These are phyloP conservation scores for Lathronympha strigana DNA, from an alignment of 2,888 invertebrate species.

Conservation along the genomic window DNA sequence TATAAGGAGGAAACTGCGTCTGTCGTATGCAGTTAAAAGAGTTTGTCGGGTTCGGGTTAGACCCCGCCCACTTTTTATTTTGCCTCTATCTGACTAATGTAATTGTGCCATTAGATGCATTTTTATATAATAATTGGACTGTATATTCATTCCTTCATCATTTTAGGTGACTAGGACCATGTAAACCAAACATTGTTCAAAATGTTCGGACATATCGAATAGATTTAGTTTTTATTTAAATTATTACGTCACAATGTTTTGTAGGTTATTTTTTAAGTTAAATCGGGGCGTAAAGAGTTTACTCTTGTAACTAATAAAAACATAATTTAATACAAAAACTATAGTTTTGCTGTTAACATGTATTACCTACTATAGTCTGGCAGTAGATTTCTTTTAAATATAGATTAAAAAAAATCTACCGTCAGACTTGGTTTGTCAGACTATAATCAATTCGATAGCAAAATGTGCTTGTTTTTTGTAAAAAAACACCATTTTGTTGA, in stretches of 20 bases:
- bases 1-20: too few species aligned
- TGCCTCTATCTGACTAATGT: not conserved
- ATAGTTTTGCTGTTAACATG: not conserved
- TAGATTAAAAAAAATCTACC: too few species aligned
- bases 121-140: conserved; percentile 4
- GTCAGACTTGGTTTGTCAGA: too few species aligned
- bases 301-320: not conserved
- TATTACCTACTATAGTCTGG: too few species aligned
- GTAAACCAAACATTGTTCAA: not conserved
- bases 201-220: conserved; percentile 25
- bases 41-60: too few species aligned
- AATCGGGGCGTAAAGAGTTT: not conserved
- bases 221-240: conserved; percentile 18
- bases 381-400: too few species aligned
- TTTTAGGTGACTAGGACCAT: conserved; percentile 13
- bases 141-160: conserved; percentile 26
- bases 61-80: too few species aligned
- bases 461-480: not conserved
- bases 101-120: conserved; percentile 11
- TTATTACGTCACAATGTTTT: conserved; percentile 33
- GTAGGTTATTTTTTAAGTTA: conserved; percentile 15
- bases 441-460: not conserved
- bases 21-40: not conserved
- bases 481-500: too few species aligned
- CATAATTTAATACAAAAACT: not conserved